phyloP scores from a whole-genome alignment of 2,888 invertebrate genomes.

The Drosophila antonietae region DNA sequence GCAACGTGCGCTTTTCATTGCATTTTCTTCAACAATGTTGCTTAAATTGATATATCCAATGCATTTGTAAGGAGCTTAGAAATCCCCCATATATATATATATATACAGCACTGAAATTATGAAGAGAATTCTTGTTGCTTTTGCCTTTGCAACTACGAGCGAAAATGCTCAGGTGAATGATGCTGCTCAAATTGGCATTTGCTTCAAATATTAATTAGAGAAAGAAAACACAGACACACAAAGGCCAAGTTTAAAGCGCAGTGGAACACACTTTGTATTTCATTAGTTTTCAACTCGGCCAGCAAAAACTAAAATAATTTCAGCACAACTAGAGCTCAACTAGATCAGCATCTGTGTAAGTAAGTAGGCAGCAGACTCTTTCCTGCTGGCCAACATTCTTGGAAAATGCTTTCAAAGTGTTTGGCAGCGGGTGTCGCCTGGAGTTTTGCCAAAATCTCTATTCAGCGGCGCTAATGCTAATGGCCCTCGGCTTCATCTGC shows the following conservation, averaged over 20 bases:
- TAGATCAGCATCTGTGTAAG: slow-evolving; percentile 4
- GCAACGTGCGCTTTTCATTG: slow-evolving; percentile 15
- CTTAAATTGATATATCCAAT: slow-evolving; percentile 15
- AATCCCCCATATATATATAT: neutral
- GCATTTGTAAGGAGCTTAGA: slow-evolving; percentile 3
- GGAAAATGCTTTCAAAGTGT: slow-evolving; percentile 41
- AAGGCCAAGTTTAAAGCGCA: neutral
- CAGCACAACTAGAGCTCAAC: slow-evolving; percentile 15
- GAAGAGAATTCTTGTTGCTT: neutral
- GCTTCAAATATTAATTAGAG: slow-evolving; percentile 34
- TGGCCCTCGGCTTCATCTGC: slow-evolving; percentile 53
- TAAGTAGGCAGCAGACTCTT: slow-evolving; percentile 19
- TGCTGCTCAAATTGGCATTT: neutral
- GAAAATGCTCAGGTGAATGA: slow-evolving; percentile 8
- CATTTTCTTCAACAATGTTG: slow-evolving; percentile 26
- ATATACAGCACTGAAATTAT: neutral
- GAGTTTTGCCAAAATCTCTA: slow-evolving; percentile 64
- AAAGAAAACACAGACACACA: neutral
- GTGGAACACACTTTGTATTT: neutral
- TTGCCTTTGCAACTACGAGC: slow-evolving; percentile 1
- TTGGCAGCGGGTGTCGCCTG: slow-evolving; percentile 58
- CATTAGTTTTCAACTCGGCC: slow-evolving; percentile 8
- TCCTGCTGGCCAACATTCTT: slow-evolving; percentile 8
- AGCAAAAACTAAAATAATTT: slow-evolving; percentile 11
- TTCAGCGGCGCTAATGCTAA: slow-evolving; percentile 67